Evolutionary conservation across 2,888 invertebrate genomes (phyloP).

Genomic region (Steromphala cineraria): DNA sequence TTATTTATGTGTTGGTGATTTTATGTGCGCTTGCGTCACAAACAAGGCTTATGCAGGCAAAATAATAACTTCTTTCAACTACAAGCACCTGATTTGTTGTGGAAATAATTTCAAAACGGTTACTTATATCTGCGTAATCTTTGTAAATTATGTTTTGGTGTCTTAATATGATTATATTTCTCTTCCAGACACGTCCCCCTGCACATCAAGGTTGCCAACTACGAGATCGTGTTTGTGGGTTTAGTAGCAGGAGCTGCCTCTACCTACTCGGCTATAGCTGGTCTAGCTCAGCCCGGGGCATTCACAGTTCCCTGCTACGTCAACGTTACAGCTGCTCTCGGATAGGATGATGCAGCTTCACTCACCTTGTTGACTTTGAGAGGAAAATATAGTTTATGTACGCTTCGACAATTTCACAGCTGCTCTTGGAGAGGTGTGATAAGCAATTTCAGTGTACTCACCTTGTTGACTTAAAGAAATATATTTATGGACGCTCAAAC

Average conservation of each 20-base stretch:
- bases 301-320: constrained; percentile 70
- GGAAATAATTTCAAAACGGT: no score
- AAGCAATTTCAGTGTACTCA: no score
- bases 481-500: no score
- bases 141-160: no score
- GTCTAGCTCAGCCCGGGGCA: constrained; percentile 49
- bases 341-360: background rate
- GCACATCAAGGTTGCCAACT: constrained; percentile 80
- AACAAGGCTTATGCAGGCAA: background rate
- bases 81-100: no score
- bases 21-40: background rate
- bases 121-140: no score
- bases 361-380: background rate
- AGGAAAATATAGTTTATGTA: background rate
- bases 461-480: no score
- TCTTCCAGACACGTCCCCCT: constrained; percentile 79
- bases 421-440: background rate
- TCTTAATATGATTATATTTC: background rate
- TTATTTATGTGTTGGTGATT: background rate
- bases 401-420: background rate
- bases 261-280: constrained; percentile 80
- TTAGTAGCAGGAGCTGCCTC: constrained; percentile 80
- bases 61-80: no score
- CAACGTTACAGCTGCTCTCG: constrained; percentile 42
- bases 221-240: constrained; percentile 80